phyloP scores from a whole-genome alignment of 1,140 invertebrate genomes.

The Neuroterus valhalla region DNA sequence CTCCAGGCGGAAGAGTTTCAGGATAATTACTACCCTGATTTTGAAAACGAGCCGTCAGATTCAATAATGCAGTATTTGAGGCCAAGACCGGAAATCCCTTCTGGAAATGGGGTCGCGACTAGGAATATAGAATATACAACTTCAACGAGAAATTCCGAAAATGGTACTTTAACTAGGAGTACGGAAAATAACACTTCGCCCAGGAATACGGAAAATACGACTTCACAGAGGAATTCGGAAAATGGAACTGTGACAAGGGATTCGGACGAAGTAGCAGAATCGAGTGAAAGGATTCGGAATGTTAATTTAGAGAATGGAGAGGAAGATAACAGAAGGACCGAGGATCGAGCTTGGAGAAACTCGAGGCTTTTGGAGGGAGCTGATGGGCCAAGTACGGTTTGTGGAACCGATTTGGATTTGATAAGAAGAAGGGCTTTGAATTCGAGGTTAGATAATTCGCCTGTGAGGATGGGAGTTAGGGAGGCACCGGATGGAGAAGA shows the following conservation, averaged over 20 bases:
- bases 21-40: slow-evolving; percentile 47
- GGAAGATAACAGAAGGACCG: slow-evolving; percentile 27
- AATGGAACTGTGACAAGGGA: not conserved
- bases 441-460: slow-evolving; percentile 70
- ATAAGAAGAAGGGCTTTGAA: slow-evolving; percentile 68
- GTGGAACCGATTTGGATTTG: slow-evolving; percentile 68
- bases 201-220: not conserved
- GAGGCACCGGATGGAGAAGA: slow-evolving; percentile 82
- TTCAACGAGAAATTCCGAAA: not conserved
- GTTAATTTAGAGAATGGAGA: slow-evolving; percentile 44
- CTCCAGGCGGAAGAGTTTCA: slow-evolving; percentile 72
- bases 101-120: slow-evolving; percentile 9
- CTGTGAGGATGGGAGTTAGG: slow-evolving; percentile 73
- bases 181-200: not conserved
- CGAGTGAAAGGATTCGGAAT: slow-evolving; percentile 40
- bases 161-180: not conserved
- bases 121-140: no score
- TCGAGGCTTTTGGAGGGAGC: slow-evolving; percentile 70
- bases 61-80: not conserved
- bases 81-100: not conserved
- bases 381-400: slow-evolving; percentile 69
- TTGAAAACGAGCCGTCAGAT: slow-evolving; percentile 39
- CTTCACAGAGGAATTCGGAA: not conserved
- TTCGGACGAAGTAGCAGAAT: slow-evolving; percentile 34
- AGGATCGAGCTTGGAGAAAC: slow-evolving; percentile 59